Conservation (phyloP, 2,888 invertebrate species). For the Pinctada fucata region DNA sequence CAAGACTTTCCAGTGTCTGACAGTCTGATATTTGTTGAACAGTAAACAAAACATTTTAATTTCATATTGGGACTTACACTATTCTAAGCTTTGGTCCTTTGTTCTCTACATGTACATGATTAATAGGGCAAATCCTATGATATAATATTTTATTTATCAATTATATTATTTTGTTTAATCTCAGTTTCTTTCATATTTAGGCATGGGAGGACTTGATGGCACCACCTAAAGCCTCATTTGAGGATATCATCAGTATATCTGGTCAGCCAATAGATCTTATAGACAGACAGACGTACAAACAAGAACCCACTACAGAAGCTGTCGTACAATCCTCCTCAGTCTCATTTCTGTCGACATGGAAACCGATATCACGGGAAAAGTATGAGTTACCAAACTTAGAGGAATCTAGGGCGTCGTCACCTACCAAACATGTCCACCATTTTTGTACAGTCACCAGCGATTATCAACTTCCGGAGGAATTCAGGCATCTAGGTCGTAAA, state of each 20-base stretch:
- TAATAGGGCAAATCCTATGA: no score
- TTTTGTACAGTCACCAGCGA: constrained; percentile 71
- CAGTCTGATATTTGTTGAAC: no score
- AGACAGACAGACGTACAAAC: constrained; percentile 48
- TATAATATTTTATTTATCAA: no score
- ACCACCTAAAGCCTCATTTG: constrained; percentile 65
- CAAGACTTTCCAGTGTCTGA: no score
- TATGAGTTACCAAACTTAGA: constrained; percentile 35
- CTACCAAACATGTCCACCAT: constrained; percentile 69
- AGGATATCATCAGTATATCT: constrained; percentile 68
- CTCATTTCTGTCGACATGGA: constrained; percentile 70
- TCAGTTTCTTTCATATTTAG: constrained; percentile 39
- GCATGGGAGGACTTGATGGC: constrained; percentile 69
- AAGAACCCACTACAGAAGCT: constrained; percentile 37
- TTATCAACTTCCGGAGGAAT: constrained; percentile 69
- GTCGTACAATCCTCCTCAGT: constrained; percentile 56
- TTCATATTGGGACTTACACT: no score
- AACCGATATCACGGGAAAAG: constrained; percentile 51
- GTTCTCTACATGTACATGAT: no score
- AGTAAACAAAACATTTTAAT: no score
- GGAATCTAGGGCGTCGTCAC: constrained; percentile 37
- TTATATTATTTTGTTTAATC: no score
- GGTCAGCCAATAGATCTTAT: constrained; percentile 60
- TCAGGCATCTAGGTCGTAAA: constrained; percentile 67
- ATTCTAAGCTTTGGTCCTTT: no score